A percentile compares a stretch with the other conserved stretches of the same genome.
phyloP scores from a whole-genome alignment of 2,797 vertebrate genomes.

The Cyclura pinguis region DNA sequence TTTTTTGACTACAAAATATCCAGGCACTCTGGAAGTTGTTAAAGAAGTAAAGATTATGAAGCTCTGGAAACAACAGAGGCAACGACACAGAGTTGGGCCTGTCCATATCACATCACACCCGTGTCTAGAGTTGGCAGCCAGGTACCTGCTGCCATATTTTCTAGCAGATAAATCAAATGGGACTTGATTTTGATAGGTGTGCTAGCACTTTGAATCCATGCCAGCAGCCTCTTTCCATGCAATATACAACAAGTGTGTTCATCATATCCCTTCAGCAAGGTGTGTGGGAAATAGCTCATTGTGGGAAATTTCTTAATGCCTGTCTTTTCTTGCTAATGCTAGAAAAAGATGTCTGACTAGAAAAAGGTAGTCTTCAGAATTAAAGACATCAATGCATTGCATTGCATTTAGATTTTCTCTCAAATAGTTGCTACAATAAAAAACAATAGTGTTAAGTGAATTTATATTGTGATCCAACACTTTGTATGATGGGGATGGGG shows the following conservation, averaged over 20 bases:
- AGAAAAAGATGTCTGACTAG: no score
- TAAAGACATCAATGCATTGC: background rate
- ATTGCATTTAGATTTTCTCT: background rate
- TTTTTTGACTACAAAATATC: background rate
- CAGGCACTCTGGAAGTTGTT: no score
- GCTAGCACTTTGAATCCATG: background rate
- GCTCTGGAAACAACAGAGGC: no score
- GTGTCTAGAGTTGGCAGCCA: background rate
- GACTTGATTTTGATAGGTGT: background rate
- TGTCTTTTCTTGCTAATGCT: no score
- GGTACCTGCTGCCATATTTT: background rate
- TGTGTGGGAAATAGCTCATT: background rate
- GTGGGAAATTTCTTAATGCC: background rate
- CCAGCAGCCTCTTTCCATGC: background rate
- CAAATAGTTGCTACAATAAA: conserved; percentile 24
- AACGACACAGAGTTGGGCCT: background rate
- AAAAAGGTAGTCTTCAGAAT: background rate
- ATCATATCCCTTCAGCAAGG: background rate
- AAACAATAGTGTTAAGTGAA: conserved; percentile 27
- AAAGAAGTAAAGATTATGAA: no score
- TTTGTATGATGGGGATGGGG: conserved; percentile 12
- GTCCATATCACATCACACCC: background rate
- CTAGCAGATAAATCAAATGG: background rate
- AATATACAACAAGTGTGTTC: background rate
- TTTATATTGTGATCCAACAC: conserved; percentile 27